phyloP scores from a whole-genome alignment of 2,888 invertebrate species.

The Minunthozetes semirufus region DNA sequence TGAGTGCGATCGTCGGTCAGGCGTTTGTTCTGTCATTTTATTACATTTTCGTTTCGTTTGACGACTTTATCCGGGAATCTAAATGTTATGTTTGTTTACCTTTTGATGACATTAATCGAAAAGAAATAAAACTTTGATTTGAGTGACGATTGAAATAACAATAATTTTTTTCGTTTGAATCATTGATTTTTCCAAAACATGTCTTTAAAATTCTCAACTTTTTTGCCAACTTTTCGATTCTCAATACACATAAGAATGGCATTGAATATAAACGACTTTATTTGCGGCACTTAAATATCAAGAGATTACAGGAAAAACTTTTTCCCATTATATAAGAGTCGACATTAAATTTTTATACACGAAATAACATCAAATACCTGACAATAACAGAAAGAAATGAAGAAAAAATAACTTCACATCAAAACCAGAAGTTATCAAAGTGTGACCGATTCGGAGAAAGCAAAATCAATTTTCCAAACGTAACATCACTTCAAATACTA shows the following conservation, averaged over 20 bases:
- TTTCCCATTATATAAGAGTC: slow-evolving; percentile 22
- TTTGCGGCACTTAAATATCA: slow-evolving; percentile 21
- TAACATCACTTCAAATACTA: background rate
- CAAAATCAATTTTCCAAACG: slow-evolving; percentile 16
- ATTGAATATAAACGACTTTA: slow-evolving; percentile 31
- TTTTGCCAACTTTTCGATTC: slow-evolving; percentile 21
- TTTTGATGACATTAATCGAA: slow-evolving; percentile 20
- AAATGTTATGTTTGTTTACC: slow-evolving; percentile 21
- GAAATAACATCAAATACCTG: slow-evolving; percentile 15
- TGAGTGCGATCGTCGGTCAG: background rate
- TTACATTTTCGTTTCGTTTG: slow-evolving; percentile 32
- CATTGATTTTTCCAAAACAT: slow-evolving; percentile 23
- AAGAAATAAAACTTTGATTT: background rate
- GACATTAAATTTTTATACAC: slow-evolving; percentile 7
- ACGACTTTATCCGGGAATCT: slow-evolving; percentile 24
- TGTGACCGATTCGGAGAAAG: slow-evolving; percentile 10
- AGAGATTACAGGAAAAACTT: slow-evolving; percentile 17
- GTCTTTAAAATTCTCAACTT: background rate
- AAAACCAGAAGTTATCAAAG: background rate
- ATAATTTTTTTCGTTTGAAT: slow-evolving; percentile 29
- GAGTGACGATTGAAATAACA: slow-evolving; percentile 30
- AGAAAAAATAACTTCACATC: background rate
- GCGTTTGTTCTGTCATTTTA: slow-evolving; percentile 29
- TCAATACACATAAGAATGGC: slow-evolving; percentile 10
- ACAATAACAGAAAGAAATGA: background rate